Base-by-base conservation (phyloP, 2,888 invertebrate genomes). In the Drosophila maculinotata region DNA sequence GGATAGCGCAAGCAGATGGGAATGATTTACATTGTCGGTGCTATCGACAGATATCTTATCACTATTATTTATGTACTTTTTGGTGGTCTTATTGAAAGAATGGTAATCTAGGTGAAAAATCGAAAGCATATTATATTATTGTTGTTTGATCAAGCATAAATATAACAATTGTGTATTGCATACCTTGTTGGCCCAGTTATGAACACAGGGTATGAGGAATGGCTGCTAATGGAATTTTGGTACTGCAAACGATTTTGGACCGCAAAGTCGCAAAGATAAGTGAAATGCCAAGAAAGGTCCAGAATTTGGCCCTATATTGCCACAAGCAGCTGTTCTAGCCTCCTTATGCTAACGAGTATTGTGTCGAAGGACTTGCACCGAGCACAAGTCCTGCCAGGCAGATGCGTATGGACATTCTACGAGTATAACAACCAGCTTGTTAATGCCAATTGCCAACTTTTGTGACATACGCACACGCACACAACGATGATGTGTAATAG, bases 381-480 rank as follows among this genome's bases (percentile, higher is more conserved):
- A 44, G 12, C 23, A 31, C n/a, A n/a, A 14, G 23, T 15, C 25
- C 23, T 48, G 8, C 17, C 38, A 31, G 38, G 12, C 48, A 17
- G 54, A 31, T 33, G 39, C 33, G 33, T 45, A 25, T 53, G 57
- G 20, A 30, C n/a, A 30, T n/a, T n/a, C n/a, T n/a, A 30, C 14
- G 9, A 9, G 17, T 39, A 49, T 57, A 38, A 41, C 36, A 63
- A 72, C 54, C 62, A 64, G 67, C 67, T 70, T 67, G 71, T 60
- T 76, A 74, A 70, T 76, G 64, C 58, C 75, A 76, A 76, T 76
- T 64, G 68, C 41, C 38, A 64, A 60, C 57, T 71, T 60, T 64
- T 42, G 54, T 47, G 45, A 12, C 65, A 53, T 39, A 20, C 36
- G 42, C 38, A 52, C 38, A 49, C 28, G 2, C 48, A 44, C 30